These are phyloP conservation scores for Aphodius granarius DNA, from an alignment of 2,888 invertebrate species.

Conservation along the genomic window DNA sequence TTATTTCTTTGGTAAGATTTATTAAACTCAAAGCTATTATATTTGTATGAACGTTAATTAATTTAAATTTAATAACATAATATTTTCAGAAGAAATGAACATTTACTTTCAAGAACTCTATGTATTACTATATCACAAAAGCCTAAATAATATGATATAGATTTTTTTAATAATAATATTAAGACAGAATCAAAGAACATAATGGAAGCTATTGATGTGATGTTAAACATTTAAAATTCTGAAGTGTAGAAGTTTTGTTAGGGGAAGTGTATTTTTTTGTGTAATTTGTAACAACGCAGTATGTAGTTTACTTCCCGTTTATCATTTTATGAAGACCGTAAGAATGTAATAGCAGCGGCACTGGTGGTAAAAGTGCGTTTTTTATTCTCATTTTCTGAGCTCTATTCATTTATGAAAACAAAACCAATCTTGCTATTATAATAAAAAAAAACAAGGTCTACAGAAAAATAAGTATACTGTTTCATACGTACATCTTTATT, in stretches of 20 bases:
- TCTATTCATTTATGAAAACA: conserved; percentile 6
- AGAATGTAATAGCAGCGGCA: not conserved
- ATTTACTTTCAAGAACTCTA: too few species aligned
- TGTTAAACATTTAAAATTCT: not conserved
- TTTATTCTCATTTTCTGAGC: not conserved
- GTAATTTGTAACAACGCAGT: not conserved
- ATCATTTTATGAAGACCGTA: conserved; percentile 18
- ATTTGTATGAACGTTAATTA: too few species aligned
- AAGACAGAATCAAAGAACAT: too few species aligned
- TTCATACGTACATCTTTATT: conserved; percentile 14
- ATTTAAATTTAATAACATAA: too few species aligned
- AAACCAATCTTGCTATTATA: not conserved
- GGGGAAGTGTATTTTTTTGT: not conserved
- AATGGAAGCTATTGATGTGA: too few species aligned
- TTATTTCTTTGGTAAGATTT: too few species aligned
- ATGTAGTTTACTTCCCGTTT: conserved; percentile 13
- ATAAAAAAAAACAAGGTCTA: not conserved
- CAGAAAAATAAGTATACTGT: not conserved
- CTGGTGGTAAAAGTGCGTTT: not conserved
- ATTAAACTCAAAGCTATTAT: too few species aligned
- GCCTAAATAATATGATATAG: too few species aligned
- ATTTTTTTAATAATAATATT: too few species aligned
- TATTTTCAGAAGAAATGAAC: too few species aligned
- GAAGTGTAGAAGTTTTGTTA: not conserved
- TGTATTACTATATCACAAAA: too few species aligned